These are phyloP conservation scores for Nebria salina DNA, from an alignment of 2,888 invertebrate species.

Conservation along the genomic window DNA sequence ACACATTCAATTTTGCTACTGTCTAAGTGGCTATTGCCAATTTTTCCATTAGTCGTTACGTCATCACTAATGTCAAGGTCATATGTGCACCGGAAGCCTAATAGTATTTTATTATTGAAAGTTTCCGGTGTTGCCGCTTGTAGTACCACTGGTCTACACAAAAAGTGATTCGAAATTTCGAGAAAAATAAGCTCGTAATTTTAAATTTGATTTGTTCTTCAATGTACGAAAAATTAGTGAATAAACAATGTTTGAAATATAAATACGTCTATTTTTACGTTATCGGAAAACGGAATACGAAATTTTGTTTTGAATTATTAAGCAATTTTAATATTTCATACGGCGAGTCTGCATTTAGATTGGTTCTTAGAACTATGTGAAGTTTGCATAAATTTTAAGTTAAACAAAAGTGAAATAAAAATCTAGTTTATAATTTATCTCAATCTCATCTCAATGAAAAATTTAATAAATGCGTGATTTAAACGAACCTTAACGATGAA, in stretches of 20 bases:
- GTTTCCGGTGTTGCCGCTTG: background rate
- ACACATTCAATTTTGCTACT: background rate
- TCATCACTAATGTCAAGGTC: background rate
- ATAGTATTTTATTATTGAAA: background rate
- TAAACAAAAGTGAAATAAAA: too few relatives aligned
- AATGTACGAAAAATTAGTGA: too few relatives aligned
- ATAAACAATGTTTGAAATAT: background rate
- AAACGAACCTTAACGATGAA: slow-evolving; percentile 54
- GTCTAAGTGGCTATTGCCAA: background rate
- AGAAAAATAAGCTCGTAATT: too few relatives aligned
- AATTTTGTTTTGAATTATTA: background rate
- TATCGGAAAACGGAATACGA: background rate
- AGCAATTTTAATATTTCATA: background rate
- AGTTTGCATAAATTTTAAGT: too few relatives aligned
- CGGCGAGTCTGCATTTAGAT: background rate
- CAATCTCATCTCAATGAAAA: too few relatives aligned
- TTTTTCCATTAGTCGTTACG: background rate
- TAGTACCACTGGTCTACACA: background rate
- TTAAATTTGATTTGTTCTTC: too few relatives aligned
- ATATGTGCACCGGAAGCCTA: background rate
- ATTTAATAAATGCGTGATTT: too few relatives aligned
- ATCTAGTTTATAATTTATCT: too few relatives aligned
- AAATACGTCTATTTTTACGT: background rate
- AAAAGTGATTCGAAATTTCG: too few relatives aligned
- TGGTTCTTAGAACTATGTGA: slow-evolving; percentile 33